Evolutionary conservation across 2,888 invertebrate genomes (phyloP), one percentile per base, ranked within the genome.

Genomic region (Clunio marinus): DNA sequence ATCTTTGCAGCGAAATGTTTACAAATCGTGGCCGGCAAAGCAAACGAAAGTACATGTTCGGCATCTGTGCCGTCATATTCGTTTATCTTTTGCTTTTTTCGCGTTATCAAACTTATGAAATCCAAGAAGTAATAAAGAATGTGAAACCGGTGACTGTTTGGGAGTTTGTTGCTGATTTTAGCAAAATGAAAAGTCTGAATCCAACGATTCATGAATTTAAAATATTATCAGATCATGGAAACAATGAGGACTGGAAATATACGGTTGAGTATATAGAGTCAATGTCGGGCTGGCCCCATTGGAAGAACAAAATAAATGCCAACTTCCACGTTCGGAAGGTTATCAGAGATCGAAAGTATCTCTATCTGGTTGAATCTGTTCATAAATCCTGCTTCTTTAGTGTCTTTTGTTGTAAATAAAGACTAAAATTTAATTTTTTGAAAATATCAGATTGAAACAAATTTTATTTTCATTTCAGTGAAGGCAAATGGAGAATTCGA

Each of bases 161-260:
- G 88, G 87, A 88, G 75, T 88, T 82, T 76, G 83, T 88, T n/a
- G 86, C 88, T 0, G 88, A 88, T 77, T 88, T 88, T n/a, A 55
- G 55, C 13, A 66, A 66, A 66, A 66, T 66, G 66, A 66, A 66
- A 17, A 2, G 15, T 20, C 32, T 66, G 3, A 66, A 66, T 35
- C 66, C 66, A n/a, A 66, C 66, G 17, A 66, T 66, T 69, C 76
- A 82, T 17, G 81, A 83, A 73, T 88, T 88, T 73, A 81, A 80
- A 71, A 82, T 88, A 55, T 76, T 84, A 1, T 77, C 81, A 0
- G 88, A 89, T 75, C 82, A 82, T 70, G 87, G 87, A 1, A 84
- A 86, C 74, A 83, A 83, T 72, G 84, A 85, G 59, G 82, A 86
- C 72, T 89, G 88, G 88, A 83, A 84, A 72, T 89, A 89, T 74